Evolutionary conservation across 2,113 vertebrate genomes (phyloP).

Genomic region (Picathartes gymnocephalus): DNA sequence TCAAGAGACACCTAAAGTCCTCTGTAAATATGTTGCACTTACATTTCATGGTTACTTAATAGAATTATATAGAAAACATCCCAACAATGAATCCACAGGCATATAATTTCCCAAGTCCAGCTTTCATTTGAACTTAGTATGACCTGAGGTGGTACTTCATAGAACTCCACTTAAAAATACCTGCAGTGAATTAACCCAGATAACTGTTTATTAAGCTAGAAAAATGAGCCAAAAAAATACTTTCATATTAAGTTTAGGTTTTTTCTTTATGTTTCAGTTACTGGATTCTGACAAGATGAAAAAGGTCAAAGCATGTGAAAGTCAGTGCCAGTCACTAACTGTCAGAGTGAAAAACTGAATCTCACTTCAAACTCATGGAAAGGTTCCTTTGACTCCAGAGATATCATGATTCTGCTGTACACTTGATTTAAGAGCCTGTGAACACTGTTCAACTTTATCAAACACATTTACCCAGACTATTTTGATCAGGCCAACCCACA

Average conservation of each 20-base stretch:
- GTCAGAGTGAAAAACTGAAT: not conserved
- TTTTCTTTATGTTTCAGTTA: not conserved
- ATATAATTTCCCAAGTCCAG: not conserved
- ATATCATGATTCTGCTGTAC: not conserved
- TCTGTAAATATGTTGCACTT: not conserved
- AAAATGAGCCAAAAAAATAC: not conserved
- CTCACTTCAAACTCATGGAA: not conserved
- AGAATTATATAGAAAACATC: not conserved
- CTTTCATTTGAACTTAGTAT: not conserved
- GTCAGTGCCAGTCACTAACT: not conserved
- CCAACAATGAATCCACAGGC: not conserved
- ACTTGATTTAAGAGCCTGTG: not conserved
- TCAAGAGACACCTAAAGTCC: not conserved
- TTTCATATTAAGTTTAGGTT: not conserved
- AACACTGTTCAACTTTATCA: not conserved
- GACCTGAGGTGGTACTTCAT: not conserved
- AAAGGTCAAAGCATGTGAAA: not conserved
- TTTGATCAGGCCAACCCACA: not conserved
- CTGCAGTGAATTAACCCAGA: not conserved
- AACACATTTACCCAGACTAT: not conserved
- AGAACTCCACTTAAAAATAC: not conserved
- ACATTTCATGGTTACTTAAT: not conserved
- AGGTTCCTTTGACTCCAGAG: not conserved
- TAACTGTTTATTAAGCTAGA: not conserved
- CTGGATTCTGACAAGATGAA: not conserved